These are phyloP conservation scores for Leptatherina wallacei DNA, from an alignment of 2,797 vertebrate genomes.

Conservation along the genomic window DNA sequence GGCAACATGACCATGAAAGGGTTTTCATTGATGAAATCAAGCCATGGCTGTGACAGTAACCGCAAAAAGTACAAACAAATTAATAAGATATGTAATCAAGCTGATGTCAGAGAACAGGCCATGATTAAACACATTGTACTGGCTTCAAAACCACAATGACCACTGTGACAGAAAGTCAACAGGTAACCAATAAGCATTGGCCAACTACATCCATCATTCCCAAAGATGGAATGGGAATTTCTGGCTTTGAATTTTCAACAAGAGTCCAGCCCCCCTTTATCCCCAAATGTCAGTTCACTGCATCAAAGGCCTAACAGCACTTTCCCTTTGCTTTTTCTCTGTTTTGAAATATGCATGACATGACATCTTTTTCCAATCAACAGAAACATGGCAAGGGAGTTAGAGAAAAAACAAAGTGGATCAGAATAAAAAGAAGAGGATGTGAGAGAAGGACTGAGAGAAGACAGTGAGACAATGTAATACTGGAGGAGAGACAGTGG, in stretches of 20 bases:
- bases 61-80: constrained; percentile 6
- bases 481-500: constrained; percentile 35
- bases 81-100: constrained; percentile 14
- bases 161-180: background rate
- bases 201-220: background rate
- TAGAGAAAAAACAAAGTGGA: constrained; percentile 23
- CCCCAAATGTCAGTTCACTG: constrained; percentile 25
- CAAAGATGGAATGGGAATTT: background rate
- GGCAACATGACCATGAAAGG: background rate
- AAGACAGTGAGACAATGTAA: constrained; percentile 43
- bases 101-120: background rate
- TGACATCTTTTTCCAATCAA: constrained; percentile 54
- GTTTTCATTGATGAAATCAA: background rate
- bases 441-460: constrained; percentile 20
- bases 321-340: constrained; percentile 23
- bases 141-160: constrained; percentile 3
- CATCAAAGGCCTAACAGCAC: constrained; percentile 26
- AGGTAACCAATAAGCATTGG: constrained; percentile 6
- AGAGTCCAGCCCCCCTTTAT: background rate
- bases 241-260: background rate
- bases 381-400: constrained; percentile 14
- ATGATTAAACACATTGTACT: constrained; percentile 17
- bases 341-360: constrained; percentile 59
- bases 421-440: constrained; percentile 31
- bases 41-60: background rate